Percentiles rank a stretch among this genome's conserved stretches.
These are phyloP conservation scores for Caloenas nicobarica DNA, from an alignment of 2,113 vertebrate species.

Conservation along the genomic window DNA sequence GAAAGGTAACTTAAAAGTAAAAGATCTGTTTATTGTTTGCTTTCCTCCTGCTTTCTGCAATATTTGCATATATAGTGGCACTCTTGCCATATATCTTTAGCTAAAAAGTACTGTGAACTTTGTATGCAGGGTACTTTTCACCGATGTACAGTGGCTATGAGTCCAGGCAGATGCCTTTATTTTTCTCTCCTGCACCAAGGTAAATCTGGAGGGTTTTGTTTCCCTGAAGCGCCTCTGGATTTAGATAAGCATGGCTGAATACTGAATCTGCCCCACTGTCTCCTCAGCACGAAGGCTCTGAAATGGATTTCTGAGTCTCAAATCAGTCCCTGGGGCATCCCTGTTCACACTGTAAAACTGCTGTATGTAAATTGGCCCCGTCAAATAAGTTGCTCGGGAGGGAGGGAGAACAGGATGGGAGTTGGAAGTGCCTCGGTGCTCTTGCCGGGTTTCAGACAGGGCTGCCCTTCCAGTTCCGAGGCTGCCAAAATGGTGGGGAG, in stretches of 20 bases:
- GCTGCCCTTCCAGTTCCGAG: constrained; percentile 45
- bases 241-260: constrained; percentile 3
- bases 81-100: neutral
- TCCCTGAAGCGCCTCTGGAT: neutral
- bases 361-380: constrained; percentile 64
- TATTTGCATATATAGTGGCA: neutral
- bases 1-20: neutral
- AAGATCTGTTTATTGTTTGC: neutral
- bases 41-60: neutral
- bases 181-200: neutral
- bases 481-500: neutral
- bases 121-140: neutral
- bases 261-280: neutral
- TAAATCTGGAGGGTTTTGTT: neutral
- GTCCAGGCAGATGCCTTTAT: neutral
- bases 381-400: constrained; percentile 52
- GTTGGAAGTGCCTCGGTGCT: constrained; percentile 51
- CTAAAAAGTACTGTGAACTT: neutral
- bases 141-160: accelerated
- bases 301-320: constrained; percentile 74
- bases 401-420: constrained; percentile 35
- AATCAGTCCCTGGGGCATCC: constrained; percentile 66
- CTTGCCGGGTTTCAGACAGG: constrained; percentile 44
- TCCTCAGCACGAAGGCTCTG: constrained; percentile 26
- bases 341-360: constrained; percentile 66